phyloP scores from a whole-genome alignment of 2,888 invertebrate species.

The Adelognathus sp. region DNA sequence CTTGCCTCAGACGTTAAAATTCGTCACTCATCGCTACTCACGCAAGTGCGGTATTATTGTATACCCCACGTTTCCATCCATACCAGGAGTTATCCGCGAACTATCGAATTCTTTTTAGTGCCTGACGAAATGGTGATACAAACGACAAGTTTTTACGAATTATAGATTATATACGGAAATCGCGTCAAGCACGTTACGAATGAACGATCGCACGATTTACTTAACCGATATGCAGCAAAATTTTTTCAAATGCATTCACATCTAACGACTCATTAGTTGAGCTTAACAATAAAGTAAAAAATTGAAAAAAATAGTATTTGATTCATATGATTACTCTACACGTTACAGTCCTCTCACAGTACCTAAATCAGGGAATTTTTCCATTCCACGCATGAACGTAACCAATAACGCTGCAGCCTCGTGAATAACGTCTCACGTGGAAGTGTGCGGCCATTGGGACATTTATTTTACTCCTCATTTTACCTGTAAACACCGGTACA shows the following conservation, averaged over 20 bases:
- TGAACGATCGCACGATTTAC: background rate
- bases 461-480: background rate
- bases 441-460: background rate
- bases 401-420: too few species aligned
- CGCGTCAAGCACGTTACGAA: too few species aligned
- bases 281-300: too few species aligned
- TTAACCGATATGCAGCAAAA: constrained; percentile 16
- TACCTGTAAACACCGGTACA: background rate
- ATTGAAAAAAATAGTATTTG: background rate
- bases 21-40: background rate
- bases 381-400: too few species aligned
- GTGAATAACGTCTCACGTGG: background rate
- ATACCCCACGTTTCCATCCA: constrained; percentile 22
- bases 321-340: too few species aligned
- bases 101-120: constrained; percentile 35
- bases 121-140: constrained; percentile 39
- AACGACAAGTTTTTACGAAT: constrained; percentile 36
- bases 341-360: too few species aligned
- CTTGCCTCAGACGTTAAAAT: background rate
- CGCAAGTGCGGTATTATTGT: background rate
- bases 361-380: too few species aligned
- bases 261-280: too few species aligned
- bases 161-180: constrained; percentile 13
- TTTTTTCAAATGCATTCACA: constrained; percentile 33
- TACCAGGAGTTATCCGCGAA: constrained; percentile 28